Evolutionary conservation across 2,888 invertebrate genomes (phyloP).

Genomic region (Rotaria socialis): DNA sequence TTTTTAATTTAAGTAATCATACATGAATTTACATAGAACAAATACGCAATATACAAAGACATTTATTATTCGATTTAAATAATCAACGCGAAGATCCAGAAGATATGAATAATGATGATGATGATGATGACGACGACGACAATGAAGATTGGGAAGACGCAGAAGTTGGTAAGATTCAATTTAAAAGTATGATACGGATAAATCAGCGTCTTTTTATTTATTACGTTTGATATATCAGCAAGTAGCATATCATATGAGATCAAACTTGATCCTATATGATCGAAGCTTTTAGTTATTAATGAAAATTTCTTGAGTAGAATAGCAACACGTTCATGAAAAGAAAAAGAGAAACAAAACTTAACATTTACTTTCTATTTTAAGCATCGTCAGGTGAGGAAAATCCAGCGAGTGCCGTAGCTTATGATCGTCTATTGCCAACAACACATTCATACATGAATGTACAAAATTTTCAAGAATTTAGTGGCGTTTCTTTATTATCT

Average conservation of each 20-base stretch:
- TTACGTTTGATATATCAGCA: no score
- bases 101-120: conserved; percentile 21
- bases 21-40: not conserved
- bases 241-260: no score
- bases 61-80: conserved; percentile 31
- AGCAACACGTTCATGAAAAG: no score
- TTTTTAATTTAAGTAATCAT: not conserved
- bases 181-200: not conserved
- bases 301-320: no score
- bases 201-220: no score
- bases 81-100: not conserved
- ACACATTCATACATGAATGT: conserved; percentile 15
- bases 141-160: not conserved
- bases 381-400: not conserved
- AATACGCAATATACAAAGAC: conserved; percentile 24
- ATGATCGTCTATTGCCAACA: conserved; percentile 22
- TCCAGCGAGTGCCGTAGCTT: not conserved
- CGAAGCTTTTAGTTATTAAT: no score
- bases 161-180: not conserved
- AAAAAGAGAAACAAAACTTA: no score
- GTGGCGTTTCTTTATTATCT: conserved; percentile 12
- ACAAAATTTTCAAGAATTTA: conserved; percentile 32
- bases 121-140: not conserved
- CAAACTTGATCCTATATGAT: no score
- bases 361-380: not conserved